Conservation (phyloP, 2,797 vertebrate genomes). For the Nyctalus aviator region DNA sequence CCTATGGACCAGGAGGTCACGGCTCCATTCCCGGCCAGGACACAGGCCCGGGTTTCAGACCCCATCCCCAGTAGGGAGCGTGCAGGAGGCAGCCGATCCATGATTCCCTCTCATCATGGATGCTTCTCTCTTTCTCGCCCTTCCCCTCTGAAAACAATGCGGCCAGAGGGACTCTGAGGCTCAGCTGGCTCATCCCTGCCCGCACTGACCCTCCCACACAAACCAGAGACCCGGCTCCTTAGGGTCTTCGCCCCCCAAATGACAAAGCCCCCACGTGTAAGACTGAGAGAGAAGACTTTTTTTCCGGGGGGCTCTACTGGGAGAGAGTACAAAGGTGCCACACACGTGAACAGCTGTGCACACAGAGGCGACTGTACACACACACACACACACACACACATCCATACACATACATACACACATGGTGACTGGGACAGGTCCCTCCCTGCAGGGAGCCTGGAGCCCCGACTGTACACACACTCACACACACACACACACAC, state of each 20-base stretch:
- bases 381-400: no score
- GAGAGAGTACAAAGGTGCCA: background rate
- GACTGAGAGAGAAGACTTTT: background rate
- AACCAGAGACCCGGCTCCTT: background rate
- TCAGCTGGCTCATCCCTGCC: accelerated
- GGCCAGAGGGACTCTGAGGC: background rate
- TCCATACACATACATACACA: accelerated
- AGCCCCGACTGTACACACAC: no score
- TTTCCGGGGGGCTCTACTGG: background rate
- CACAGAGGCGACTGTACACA: background rate
- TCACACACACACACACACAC: no score
- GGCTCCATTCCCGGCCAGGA: no score
- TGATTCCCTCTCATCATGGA: no score
- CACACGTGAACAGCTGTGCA: no score
- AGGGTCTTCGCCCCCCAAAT: background rate
- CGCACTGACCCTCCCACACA: background rate
- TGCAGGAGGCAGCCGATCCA: no score
- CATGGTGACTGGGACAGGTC: background rate
- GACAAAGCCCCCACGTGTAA: background rate
- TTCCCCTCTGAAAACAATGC: background rate
- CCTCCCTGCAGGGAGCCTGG: no score
- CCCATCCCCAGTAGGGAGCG: no score
- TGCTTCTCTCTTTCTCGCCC: no score
- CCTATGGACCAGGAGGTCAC: no score
- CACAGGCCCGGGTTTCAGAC: no score